These are phyloP conservation scores for Chloebia gouldiae DNA, from an alignment of 2,113 vertebrate genomes.

Conservation along the genomic window DNA sequence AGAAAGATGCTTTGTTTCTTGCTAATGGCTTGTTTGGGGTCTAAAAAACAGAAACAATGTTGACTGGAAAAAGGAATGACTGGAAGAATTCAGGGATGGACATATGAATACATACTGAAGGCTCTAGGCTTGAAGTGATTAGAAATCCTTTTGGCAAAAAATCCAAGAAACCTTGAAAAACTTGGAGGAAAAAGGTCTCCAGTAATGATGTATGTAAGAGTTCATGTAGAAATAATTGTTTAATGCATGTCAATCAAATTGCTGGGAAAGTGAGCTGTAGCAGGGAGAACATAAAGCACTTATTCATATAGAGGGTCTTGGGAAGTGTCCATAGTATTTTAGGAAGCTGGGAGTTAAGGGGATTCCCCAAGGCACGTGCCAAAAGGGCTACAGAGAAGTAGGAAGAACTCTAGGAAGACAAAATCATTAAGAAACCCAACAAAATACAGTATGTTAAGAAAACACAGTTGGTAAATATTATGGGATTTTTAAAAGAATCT, in stretches of 20 bases:
- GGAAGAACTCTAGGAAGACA: background rate
- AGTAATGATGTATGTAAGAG: background rate
- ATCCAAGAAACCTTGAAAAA: background rate
- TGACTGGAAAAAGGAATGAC: background rate
- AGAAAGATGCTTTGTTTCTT: background rate
- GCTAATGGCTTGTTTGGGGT: background rate
- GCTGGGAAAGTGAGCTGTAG: background rate
- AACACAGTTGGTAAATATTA: background rate
- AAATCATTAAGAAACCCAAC: background rate
- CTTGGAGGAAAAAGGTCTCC: background rate
- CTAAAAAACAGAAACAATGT: background rate
- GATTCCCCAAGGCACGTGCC: background rate
- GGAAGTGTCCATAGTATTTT: background rate
- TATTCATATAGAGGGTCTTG: background rate
- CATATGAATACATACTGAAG: background rate
- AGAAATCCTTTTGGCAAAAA: background rate
- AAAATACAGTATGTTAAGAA: background rate
- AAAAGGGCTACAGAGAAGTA: background rate
- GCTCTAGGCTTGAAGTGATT: background rate
- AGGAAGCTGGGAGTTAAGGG: background rate
- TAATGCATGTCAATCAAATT: background rate
- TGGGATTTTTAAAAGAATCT: background rate
- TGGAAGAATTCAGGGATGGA: background rate
- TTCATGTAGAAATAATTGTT: background rate
- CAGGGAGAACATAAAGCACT: background rate